A percentile compares a stretch with the other conserved stretches of the same genome.
These are phyloP conservation scores for Zelostemma sp. DNA, from an alignment of 1,140 invertebrate genomes.

Conservation along the genomic window DNA sequence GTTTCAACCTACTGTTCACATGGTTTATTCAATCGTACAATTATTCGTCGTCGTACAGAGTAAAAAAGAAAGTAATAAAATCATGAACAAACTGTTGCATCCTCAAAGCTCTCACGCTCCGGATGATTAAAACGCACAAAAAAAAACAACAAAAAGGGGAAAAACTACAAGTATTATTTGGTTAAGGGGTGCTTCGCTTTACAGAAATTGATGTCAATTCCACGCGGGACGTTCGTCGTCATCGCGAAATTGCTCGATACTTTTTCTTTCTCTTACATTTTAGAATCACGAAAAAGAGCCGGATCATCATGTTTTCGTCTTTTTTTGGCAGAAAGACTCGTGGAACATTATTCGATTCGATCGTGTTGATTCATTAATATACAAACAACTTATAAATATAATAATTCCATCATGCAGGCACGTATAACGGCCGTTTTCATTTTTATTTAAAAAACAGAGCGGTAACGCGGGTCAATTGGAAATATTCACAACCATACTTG, in stretches of 20 bases:
- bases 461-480: slow-evolving; percentile 39
- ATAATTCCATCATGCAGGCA: slow-evolving; percentile 49
- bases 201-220: slow-evolving; percentile 32
- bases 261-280: slow-evolving; percentile 1
- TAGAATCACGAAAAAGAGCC: slow-evolving; percentile 15
- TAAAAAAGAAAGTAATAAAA: slow-evolving; percentile 33
- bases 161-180: slow-evolving; percentile 34
- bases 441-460: slow-evolving; percentile 36
- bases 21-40: slow-evolving; percentile 35
- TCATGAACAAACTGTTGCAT: slow-evolving; percentile 8
- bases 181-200: slow-evolving; percentile 16
- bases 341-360: slow-evolving; percentile 41
- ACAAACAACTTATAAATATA: slow-evolving; percentile 56
- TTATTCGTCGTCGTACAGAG: slow-evolving; percentile 27
- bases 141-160: neutral
- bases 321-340: slow-evolving; percentile 27
- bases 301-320: slow-evolving; percentile 8
- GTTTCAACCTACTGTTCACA: slow-evolving; percentile 38
- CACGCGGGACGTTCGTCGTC: slow-evolving; percentile 14
- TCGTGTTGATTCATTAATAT: slow-evolving; percentile 54
- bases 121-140: slow-evolving; percentile 1
- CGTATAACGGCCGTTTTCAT: slow-evolving; percentile 51
- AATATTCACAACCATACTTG: slow-evolving; percentile 64
- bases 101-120: slow-evolving; percentile 4
- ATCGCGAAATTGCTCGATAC: slow-evolving; percentile 3